phyloP scores from a whole-genome alignment of 2,113 vertebrate genomes.

The Thunnus thynnus region DNA sequence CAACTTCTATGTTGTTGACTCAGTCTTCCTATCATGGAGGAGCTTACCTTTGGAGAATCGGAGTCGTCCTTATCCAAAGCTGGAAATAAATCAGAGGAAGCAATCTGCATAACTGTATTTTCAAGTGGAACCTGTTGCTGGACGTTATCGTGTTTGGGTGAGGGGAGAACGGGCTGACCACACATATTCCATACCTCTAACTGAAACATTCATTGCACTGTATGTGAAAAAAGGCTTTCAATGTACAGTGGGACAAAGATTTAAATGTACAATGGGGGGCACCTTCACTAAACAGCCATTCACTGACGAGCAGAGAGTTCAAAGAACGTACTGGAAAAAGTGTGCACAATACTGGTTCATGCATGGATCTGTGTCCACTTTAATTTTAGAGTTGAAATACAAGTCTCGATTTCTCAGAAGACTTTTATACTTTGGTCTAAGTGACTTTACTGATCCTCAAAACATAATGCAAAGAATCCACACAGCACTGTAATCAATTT shows the following conservation, averaged over 20 bases:
- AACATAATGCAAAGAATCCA: neutral
- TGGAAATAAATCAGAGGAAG: constrained; percentile 58
- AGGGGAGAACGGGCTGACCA: constrained; percentile 78
- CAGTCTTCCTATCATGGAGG: neutral
- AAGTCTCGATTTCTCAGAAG: neutral
- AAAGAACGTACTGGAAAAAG: constrained; percentile 80
- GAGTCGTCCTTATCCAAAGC: constrained; percentile 62
- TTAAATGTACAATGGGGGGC: constrained; percentile 80
- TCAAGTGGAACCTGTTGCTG: constrained; percentile 62
- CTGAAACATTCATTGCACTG: constrained; percentile 79
- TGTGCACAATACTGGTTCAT: constrained; percentile 63
- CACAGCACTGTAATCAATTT: neutral
- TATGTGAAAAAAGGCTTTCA: constrained; percentile 81
- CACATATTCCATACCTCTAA: constrained; percentile 80
- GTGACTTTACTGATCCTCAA: neutral
- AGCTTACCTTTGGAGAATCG: constrained; percentile 73
- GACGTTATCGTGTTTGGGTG: constrained; percentile 61
- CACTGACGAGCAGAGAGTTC: constrained; percentile 76
- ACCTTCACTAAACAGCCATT: constrained; percentile 80
- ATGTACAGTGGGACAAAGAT: constrained; percentile 85
- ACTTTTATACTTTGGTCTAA: neutral
- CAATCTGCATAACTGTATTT: constrained; percentile 74
- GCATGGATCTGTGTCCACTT: constrained; percentile 25
- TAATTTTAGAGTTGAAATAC: constrained; percentile 37
- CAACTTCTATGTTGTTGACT: neutral